These are phyloP conservation scores for Myotis myotis DNA, from an alignment of 2,797 vertebrate genomes.

Conservation along the genomic window DNA sequence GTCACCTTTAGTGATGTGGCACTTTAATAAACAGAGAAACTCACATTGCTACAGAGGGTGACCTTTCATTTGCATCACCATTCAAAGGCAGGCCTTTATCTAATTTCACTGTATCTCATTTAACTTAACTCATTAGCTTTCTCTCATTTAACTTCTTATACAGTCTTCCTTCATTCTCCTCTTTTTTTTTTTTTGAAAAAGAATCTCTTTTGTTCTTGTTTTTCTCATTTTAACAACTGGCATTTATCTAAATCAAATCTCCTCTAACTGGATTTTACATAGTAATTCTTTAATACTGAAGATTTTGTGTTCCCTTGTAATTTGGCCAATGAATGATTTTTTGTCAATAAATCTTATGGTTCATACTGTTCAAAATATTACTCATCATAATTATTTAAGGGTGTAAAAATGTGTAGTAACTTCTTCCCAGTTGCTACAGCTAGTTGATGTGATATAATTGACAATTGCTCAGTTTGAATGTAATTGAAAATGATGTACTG, in stretches of 20 bases:
- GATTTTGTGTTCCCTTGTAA: neutral
- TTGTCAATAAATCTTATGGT: neutral
- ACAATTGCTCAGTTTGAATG: neutral
- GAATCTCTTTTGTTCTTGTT: neutral
- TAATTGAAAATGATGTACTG: conserved; percentile 33
- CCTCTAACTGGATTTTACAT: neutral
- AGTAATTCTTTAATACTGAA: conserved; percentile 12
- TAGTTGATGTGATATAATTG: conserved; percentile 6
- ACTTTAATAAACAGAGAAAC: neutral
- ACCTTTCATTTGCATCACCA: neutral
- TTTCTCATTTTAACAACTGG: neutral
- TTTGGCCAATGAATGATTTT: neutral
- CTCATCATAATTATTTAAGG: conserved; percentile 15
- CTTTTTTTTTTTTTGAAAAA: neutral
- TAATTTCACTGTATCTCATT: neutral
- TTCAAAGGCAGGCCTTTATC: neutral
- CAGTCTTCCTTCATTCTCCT: neutral
- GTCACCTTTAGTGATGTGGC: neutral
- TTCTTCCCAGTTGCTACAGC: neutral
- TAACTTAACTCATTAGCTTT: neutral
- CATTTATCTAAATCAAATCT: neutral
- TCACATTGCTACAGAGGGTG: neutral
- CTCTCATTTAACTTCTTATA: neutral
- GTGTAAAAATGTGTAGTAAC: neutral
- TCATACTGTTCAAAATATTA: conserved; percentile 1